These are phyloP conservation scores for Exaiptasia diaphana DNA, from an alignment of 64 coral and sea anemone genomes.

Conservation along the genomic window DNA sequence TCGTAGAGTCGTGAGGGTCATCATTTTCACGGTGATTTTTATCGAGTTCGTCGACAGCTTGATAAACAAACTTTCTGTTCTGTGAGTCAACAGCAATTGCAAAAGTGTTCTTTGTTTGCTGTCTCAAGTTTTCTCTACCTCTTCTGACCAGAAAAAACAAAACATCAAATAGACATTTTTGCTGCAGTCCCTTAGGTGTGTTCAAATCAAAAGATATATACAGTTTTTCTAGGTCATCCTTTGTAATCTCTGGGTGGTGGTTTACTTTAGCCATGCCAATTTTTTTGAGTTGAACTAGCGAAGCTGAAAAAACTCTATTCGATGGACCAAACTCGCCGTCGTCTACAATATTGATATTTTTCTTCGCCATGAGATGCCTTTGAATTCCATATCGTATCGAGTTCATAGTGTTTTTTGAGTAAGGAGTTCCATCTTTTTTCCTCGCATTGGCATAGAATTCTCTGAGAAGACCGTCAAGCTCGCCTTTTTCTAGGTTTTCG, in stretches of 20 bases:
- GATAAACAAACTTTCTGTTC: slow-evolving; percentile 20
- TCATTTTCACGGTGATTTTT: slow-evolving; percentile 56
- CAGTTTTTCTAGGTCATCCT: slow-evolving; percentile 24
- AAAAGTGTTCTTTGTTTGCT: slow-evolving; percentile 13
- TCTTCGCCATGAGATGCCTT: not conserved
- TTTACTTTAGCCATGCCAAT: slow-evolving; percentile 18
- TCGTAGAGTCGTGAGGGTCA: slow-evolving; percentile 32
- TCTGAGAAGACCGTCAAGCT: not conserved
- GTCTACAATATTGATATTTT: slow-evolving; percentile 9
- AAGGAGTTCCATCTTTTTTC: not conserved
- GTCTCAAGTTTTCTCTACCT: not conserved
- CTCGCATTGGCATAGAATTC: not conserved
- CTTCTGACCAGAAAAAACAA: slow-evolving; percentile 33
- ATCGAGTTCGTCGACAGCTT: slow-evolving; percentile 37
- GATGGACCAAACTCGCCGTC: slow-evolving; percentile 3
- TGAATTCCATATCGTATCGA: not conserved
- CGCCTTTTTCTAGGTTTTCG: not conserved
- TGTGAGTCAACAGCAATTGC: not conserved
- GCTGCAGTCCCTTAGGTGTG: slow-evolving; percentile 23
- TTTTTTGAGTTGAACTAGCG: not conserved
- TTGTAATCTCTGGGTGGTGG: slow-evolving; percentile 18
- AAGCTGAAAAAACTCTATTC: not conserved
- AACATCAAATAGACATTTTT: slow-evolving; percentile 41
- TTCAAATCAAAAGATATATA: slow-evolving; percentile 26
- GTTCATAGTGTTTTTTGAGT: not conserved